phyloP scores from a whole-genome alignment of 2,797 vertebrate species.

The Scolopax rusticola region DNA sequence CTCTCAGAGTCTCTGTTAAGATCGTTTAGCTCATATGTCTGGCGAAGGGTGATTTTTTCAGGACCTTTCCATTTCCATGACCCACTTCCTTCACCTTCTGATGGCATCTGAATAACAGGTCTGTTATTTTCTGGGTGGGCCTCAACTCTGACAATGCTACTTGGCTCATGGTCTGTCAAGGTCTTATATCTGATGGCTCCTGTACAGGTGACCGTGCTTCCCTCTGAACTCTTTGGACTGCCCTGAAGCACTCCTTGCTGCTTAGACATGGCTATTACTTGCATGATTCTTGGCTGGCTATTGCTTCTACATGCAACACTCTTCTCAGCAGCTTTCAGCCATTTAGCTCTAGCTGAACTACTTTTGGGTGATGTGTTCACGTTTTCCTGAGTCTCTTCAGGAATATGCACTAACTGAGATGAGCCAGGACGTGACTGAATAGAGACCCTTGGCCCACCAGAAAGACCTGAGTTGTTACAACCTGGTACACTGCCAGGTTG shows the following conservation, averaged over 20 bases:
- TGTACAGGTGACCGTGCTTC: constrained; percentile 87
- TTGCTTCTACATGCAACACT: constrained; percentile 87
- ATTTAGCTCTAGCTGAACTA: constrained; percentile 88
- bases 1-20: constrained; percentile 94
- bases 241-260: constrained; percentile 95
- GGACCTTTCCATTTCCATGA: constrained; percentile 98
- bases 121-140: constrained; percentile 93
- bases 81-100: constrained; percentile 89
- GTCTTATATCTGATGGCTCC: constrained; percentile 89
- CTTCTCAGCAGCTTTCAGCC: constrained; percentile 94
- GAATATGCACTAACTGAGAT: constrained; percentile 97
- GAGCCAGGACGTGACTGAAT: constrained; percentile 95
- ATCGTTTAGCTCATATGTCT: constrained; percentile 95
- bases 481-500: constrained; percentile 85
- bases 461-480: constrained; percentile 90
- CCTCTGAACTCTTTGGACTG: constrained; percentile 91
- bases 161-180: constrained; percentile 88
- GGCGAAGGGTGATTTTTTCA: constrained; percentile 87
- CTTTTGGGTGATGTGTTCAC: constrained; percentile 84
- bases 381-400: constrained; percentile 94
- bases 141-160: constrained; percentile 90
- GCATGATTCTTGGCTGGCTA: constrained; percentile 93
- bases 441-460: constrained; percentile 89
- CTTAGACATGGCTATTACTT: constrained; percentile 97
- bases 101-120: constrained; percentile 91